Conservation (phyloP, 2,113 vertebrate genomes). For the Mionectes macconnelli region DNA sequence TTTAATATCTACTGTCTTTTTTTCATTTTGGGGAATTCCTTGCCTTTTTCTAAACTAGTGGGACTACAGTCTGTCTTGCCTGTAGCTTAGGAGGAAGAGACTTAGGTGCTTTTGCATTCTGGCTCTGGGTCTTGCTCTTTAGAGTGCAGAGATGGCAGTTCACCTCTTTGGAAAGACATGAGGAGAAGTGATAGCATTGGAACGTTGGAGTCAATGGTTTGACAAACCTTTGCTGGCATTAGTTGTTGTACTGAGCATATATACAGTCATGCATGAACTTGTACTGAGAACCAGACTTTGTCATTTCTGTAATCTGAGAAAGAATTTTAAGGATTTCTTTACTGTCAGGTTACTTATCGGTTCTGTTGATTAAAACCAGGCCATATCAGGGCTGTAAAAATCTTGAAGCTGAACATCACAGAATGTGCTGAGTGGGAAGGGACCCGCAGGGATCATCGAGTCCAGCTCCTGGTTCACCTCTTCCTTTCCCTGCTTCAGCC, state of each 20-base stretch:
- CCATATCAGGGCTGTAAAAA: neutral
- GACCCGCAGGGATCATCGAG: neutral
- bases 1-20: neutral
- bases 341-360: neutral
- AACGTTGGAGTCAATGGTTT: rapidly evolving
- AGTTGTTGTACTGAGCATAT: neutral
- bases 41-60: neutral
- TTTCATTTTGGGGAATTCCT: neutral
- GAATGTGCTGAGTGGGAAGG: neutral
- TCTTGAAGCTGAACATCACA: neutral
- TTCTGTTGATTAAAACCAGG: neutral
- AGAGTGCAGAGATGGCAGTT: neutral
- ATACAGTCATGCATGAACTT: rapidly evolving
- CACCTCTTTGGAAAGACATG: neutral
- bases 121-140: neutral
- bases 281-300: neutral
- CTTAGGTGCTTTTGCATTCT: neutral
- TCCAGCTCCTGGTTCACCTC: neutral
- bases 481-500: neutral
- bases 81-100: neutral
- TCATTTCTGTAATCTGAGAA: neutral
- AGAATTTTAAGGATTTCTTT: neutral
- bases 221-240: neutral
- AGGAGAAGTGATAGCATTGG: neutral
- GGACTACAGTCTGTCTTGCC: neutral